Percentiles rank a stretch among this genome's conserved stretches.
These are phyloP conservation scores for Xenopus petersii DNA, from an alignment of 2,797 vertebrate genomes.

Conservation along the genomic window DNA sequence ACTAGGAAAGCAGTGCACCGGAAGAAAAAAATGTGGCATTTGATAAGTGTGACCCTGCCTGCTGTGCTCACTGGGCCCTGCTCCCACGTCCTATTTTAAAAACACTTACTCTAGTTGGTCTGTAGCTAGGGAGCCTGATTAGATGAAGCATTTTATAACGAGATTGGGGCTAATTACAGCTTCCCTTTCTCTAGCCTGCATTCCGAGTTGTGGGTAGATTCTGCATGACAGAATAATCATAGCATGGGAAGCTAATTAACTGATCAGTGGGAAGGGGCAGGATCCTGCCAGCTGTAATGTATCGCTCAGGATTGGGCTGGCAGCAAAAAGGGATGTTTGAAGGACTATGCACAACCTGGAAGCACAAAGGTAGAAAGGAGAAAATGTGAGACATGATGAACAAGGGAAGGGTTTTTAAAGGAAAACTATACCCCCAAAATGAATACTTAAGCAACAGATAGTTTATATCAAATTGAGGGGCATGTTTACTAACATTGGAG, in stretches of 20 bases:
- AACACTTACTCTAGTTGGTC: conserved; percentile 56
- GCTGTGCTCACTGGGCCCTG: conserved; percentile 18
- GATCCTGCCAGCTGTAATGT: conserved; percentile 58
- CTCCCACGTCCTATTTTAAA: conserved; percentile 61
- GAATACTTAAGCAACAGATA: too few relatives aligned
- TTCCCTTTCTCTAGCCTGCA: conserved; percentile 68
- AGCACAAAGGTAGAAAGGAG: background rate
- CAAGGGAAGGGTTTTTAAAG: background rate
- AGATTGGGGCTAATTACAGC: conserved; percentile 84
- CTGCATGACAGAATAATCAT: conserved; percentile 72
- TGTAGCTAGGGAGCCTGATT: conserved; percentile 68
- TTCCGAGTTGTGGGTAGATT: conserved; percentile 64
- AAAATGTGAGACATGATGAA: background rate
- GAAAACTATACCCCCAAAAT: too few relatives aligned
- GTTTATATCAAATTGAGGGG: too few relatives aligned
- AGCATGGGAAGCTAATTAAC: conserved; percentile 65
- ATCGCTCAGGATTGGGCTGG: conserved; percentile 37
- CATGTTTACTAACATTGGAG: too few relatives aligned
- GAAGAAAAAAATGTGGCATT: conserved; percentile 14
- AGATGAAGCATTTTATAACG: conserved; percentile 77
- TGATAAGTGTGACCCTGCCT: conserved; percentile 13
- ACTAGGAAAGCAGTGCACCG: background rate
- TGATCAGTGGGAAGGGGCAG: conserved; percentile 58
- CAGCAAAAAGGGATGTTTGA: conserved; percentile 13
- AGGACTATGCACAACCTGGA: background rate